Base-by-base conservation (phyloP, 2,113 vertebrate species). In the Dryoscopus gambensis region DNA sequence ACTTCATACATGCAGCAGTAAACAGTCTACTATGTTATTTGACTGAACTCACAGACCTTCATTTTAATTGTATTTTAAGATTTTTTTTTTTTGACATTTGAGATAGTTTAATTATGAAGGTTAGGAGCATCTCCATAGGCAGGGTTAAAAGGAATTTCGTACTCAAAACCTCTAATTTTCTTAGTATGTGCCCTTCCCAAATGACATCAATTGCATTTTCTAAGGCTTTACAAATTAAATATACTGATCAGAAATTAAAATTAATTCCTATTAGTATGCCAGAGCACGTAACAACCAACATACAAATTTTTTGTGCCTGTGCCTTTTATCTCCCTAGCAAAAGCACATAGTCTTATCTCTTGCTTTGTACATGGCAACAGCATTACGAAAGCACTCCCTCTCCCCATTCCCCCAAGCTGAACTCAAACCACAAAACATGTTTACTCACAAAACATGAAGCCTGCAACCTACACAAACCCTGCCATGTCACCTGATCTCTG, bases 211-310 rank as follows among this genome's bases (percentile, higher is more conserved):
- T 42, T 84, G 74, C 33, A 73, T 92, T 95, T 95, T 84, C 60
- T 75, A 75, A 91, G 42, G 42, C 28, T 87, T 94, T 79, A 65
- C 44, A 94, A 93, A 82, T 91, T 75, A 93, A 93, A 73, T 17
- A 30, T 55, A 56, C 49, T 65, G 78, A 96, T 89, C 76, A 89
- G 40, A 95, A 94, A 95, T 96, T 89, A 73, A 91, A 95, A 96
- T 93, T 57, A 62, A 87, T 79, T 84, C 55, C 50, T 33, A 87
- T 96, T 91, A 69, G 28, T 53, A 83, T 91, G 53, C 87, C 56
- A 73, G 63, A 75, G n/a, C 93, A 94, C 4, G 1, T 87, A 96
- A 64, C 28, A 91, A 60, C n/a, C 42, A 50, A 35, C 40, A 52
- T 64, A 80, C 7, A 35, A 2, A 1, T 52, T 64, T 74, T 71